Base-by-base conservation (phyloP, 2,888 invertebrate species). In the Melinaea marsaeus region DNA sequence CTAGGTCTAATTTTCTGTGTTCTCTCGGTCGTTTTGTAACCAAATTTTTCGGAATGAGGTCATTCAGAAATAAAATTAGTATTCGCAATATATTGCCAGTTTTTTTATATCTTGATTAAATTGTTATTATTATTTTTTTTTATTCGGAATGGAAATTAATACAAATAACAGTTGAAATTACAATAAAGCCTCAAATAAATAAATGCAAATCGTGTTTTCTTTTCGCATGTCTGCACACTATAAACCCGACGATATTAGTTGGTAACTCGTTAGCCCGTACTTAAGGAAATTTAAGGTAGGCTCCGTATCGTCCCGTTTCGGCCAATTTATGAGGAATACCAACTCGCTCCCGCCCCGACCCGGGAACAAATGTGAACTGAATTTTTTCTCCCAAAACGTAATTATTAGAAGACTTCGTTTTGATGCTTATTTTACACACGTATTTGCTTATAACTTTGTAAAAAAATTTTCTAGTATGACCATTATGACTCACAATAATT, bases 1-100 rank as follows among this genome's bases (percentile, higher is more conserved):
- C 81, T 83, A 83, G 86, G 85, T 88, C 87, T 88, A 88, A 88
- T 90, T 88, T 85, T 86, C 86, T 84, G 86, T 87, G 86, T 88
- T 87, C 87, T 88, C 86, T 86, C 84, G 79, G 84, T 80, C 86
- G 81, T 87, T 88, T 86, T 85, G 86, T 86, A 88, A 88, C 86
- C 88, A 88, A 89, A 89, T 89, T 88, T 86, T 76, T 77, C 78
- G 80, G 75, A 88, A 88, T 85, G 87, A 85, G 85, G 86, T 87
- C 86, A 85, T 80, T 79, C 80, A 80, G 79, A 84, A 81, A 86
- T 85, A 83, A 85, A 88, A 86, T 89, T 88, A 85, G 87, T 87
- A 88, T 90, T 88, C 86, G 79, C 80, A 83, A 84, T 75, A 74
- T 71, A 72, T 77, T 82, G 81, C 81, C 81, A 74, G 72, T 78